Evolutionary conservation across 1,140 invertebrate species (phyloP).

Genomic region (Trichomalopsis sarcophagae): DNA sequence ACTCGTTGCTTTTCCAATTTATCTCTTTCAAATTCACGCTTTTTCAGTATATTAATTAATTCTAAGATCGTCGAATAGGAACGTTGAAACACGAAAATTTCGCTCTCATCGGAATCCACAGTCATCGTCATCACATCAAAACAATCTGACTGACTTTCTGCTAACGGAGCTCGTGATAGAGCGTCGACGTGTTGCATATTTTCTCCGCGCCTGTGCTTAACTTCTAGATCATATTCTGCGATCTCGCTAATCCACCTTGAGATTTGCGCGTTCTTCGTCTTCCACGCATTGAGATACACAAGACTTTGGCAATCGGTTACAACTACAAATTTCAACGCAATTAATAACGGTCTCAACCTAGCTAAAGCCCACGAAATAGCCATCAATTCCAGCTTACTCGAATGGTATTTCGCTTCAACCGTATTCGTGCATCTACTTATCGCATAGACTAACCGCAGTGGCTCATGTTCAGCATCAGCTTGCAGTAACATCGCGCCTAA

Average conservation of each 20-base stretch:
- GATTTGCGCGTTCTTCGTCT: constrained; percentile 30
- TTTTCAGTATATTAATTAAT: neutral
- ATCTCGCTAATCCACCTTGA: constrained; percentile 21
- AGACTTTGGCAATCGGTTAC: constrained; percentile 45
- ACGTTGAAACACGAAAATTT: constrained; percentile 9
- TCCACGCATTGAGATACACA: constrained; percentile 16
- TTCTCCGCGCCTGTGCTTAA: constrained; percentile 19
- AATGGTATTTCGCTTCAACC: constrained; percentile 25
- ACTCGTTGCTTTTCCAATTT: neutral
- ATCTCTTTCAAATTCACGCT: neutral
- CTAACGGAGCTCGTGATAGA: neutral
- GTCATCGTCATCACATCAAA: neutral
- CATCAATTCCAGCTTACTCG: constrained; percentile 54
- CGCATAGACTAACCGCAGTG: constrained; percentile 24
- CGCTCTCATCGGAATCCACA: neutral
- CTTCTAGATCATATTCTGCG: constrained; percentile 15
- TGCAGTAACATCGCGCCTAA: constrained; percentile 32
- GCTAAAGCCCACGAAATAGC: constrained; percentile 40
- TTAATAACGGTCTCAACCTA: constrained; percentile 35
- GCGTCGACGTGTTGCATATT: constrained; percentile 25
- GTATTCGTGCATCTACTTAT: neutral
- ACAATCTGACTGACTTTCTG: neutral
- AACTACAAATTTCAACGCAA: constrained; percentile 45
- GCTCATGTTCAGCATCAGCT: neutral
- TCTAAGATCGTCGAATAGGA: neutral